Conservation (phyloP, 2,113 vertebrate species). For the Podarcis cretensis region DNA sequence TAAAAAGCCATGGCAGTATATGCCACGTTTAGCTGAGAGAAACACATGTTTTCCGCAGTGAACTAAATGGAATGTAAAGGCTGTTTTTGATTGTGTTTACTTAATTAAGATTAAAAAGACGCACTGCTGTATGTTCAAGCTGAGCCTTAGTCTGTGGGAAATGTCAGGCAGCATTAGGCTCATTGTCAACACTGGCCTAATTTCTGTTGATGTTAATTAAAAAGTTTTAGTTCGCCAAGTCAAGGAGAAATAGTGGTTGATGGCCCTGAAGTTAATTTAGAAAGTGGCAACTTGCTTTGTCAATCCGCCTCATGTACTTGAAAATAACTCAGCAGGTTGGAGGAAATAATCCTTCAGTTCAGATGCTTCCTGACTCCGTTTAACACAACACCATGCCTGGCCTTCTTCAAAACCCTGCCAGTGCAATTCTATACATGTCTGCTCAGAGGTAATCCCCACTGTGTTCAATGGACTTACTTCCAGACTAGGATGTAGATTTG, state of each 20-base stretch:
- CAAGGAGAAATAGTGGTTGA: slow-evolving; percentile 47
- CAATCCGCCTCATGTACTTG: slow-evolving; percentile 54
- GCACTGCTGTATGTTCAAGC: slow-evolving; percentile 13
- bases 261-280: slow-evolving; percentile 46
- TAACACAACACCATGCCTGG: slow-evolving; percentile 48
- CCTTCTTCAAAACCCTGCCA: slow-evolving; percentile 19
- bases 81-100: slow-evolving; percentile 39
- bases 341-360: slow-evolving; percentile 66
- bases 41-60: slow-evolving; percentile 6
- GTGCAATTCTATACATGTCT: no score
- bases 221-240: slow-evolving; percentile 56
- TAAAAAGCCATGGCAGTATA: neutral
- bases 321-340: slow-evolving; percentile 59
- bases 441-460: no score
- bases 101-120: slow-evolving; percentile 59
- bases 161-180: slow-evolving; percentile 51
- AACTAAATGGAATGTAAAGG: slow-evolving; percentile 36
- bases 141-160: slow-evolving; percentile 46
- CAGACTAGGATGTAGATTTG: no score
- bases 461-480: no score
- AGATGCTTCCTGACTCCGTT: slow-evolving; percentile 59
- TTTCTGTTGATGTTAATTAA: slow-evolving; percentile 63
- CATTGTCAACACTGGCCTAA: slow-evolving; percentile 53
- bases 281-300: slow-evolving; percentile 43
- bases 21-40: neutral